phyloP scores from a whole-genome alignment of 2,797 vertebrate species.

The Petrocephalus sullivani region DNA sequence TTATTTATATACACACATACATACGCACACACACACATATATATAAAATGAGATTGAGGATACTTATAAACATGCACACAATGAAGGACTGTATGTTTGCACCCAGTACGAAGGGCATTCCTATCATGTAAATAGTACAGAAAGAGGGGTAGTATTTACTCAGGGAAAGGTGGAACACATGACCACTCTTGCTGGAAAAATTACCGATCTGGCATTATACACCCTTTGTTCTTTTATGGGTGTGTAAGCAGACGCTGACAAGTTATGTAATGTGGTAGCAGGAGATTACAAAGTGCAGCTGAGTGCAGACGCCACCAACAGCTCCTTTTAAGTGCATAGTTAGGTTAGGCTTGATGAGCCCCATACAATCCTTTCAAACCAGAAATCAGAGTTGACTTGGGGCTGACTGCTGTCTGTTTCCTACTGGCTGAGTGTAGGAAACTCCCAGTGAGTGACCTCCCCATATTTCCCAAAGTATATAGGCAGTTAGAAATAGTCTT shows the following conservation, averaged over 20 bases:
- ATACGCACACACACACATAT: background rate
- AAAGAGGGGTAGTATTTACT: background rate
- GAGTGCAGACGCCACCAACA: background rate
- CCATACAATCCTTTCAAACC: background rate
- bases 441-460: background rate
- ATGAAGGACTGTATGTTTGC: background rate
- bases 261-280: conserved; percentile 17
- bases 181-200: background rate
- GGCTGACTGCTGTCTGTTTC: background rate
- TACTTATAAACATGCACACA: background rate
- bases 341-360: background rate
- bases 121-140: background rate
- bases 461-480: background rate
- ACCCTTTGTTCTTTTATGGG: conserved; percentile 8
- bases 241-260: background rate
- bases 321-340: conserved; percentile 18
- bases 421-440: conserved; percentile 2
- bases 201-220: background rate
- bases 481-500: background rate
- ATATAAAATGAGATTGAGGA: background rate
- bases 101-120: background rate
- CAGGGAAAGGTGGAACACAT: background rate
- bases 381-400: conserved; percentile 7
- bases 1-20: no score
- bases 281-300: background rate